Evolutionary conservation across 2,113 vertebrate species (phyloP).

Genomic region (Hymenochirus boettgeri): DNA sequence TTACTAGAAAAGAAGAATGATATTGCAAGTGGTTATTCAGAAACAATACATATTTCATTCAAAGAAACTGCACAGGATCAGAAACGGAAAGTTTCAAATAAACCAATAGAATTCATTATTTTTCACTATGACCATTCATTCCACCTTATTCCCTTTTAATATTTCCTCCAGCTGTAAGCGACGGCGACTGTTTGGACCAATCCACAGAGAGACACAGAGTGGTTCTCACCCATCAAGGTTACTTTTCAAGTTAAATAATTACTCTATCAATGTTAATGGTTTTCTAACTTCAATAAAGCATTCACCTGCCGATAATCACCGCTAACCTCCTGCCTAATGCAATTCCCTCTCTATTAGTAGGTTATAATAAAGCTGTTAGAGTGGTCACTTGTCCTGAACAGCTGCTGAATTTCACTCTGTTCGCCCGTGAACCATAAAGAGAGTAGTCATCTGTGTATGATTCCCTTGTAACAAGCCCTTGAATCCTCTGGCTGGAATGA

Average conservation of each 20-base stretch:
- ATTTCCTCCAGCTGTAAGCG: constrained; percentile 73
- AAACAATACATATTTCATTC: too few relatives aligned
- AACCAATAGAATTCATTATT: too few relatives aligned
- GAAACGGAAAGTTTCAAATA: too few relatives aligned
- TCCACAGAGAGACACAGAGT: constrained; percentile 67
- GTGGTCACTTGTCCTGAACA: constrained; percentile 84
- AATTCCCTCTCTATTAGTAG: constrained; percentile 81
- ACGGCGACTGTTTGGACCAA: constrained; percentile 70
- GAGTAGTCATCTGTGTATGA: constrained; percentile 77
- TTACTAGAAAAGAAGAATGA: too few relatives aligned
- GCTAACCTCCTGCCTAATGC: constrained; percentile 76
- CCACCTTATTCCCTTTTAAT: too few relatives aligned
- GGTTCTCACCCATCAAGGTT: constrained; percentile 82
- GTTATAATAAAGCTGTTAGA: constrained; percentile 78
- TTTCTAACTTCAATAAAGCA: constrained; percentile 89
- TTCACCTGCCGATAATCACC: constrained; percentile 82
- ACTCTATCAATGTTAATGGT: constrained; percentile 90
- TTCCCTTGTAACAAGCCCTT: constrained; percentile 68
- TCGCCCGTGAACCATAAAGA: constrained; percentile 74
- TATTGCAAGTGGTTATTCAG: too few relatives aligned
- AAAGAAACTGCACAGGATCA: too few relatives aligned
- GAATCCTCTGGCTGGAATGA: constrained; percentile 53
- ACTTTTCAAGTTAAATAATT: constrained; percentile 88
- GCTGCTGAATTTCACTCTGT: constrained; percentile 81
- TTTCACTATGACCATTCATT: too few relatives aligned